Conservation (phyloP, 2,113 vertebrate genomes). For the Diphyllodes magnificus region DNA sequence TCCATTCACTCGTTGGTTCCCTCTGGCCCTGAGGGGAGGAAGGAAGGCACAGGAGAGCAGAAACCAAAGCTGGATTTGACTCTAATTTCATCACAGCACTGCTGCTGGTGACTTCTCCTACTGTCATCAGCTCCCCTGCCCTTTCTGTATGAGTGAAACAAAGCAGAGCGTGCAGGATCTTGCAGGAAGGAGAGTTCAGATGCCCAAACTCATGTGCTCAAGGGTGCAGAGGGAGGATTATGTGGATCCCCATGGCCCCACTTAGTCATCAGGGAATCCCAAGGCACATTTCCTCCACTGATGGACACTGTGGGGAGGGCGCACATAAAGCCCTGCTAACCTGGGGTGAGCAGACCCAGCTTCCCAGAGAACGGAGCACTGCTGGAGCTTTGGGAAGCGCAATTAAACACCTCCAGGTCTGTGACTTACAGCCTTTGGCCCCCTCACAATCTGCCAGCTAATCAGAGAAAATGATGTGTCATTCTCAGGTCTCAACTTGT, state of each 20-base stretch:
- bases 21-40: not conserved
- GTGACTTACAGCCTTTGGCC: not conserved
- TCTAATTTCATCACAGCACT: not conserved
- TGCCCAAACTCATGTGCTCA: not conserved
- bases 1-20: not conserved
- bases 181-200: not conserved
- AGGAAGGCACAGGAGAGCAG: not conserved
- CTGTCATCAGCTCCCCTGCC: not conserved
- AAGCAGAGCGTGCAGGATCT: not conserved
- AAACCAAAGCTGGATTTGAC: not conserved
- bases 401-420: not conserved
- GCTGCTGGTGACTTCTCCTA: not conserved
- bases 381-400: not conserved
- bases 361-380: not conserved
- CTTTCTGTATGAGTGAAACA: not conserved
- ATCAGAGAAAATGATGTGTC: not conserved
- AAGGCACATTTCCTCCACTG: not conserved
- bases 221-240: not conserved
- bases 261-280: not conserved
- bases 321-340: rapidly evolving
- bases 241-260: not conserved
- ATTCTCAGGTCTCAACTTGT: not conserved
- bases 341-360: not conserved
- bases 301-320: not conserved
- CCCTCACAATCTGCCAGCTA: not conserved